Evolutionary conservation across 2,888 invertebrate species (phyloP).

Genomic region (Cordilura impudica): DNA sequence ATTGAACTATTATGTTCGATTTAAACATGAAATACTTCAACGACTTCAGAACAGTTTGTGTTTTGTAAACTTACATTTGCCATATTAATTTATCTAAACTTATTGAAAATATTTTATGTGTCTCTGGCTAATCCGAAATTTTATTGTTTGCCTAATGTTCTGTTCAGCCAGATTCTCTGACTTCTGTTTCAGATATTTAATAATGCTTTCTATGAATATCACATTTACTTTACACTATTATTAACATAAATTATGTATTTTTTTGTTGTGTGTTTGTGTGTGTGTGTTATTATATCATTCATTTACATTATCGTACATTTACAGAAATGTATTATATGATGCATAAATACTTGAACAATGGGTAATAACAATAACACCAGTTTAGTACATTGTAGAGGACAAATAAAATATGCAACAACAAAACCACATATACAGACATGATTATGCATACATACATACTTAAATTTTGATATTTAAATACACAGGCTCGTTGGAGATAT

Average conservation of each 20-base stretch:
- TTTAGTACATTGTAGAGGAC: slow-evolving; percentile 4
- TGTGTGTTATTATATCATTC: slow-evolving; percentile 23
- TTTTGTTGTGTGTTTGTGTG: not conserved
- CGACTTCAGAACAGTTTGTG: too few relatives aligned
- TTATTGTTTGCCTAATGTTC: too few relatives aligned
- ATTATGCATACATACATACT: not conserved
- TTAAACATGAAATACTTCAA: too few relatives aligned
- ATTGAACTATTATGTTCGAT: too few relatives aligned
- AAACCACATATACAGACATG: slow-evolving; percentile 34
- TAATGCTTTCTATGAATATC: slow-evolving; percentile 20
- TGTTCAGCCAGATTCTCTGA: slow-evolving; percentile 29
- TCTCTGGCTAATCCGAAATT: too few relatives aligned
- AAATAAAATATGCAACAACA: slow-evolving; percentile 29
- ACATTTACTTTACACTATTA: slow-evolving; percentile 30
- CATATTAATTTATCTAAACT: too few relatives aligned
- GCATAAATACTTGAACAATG: slow-evolving; percentile 5
- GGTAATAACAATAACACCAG: slow-evolving; percentile 19
- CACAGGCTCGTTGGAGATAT: too few relatives aligned
- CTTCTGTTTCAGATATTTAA: slow-evolving; percentile 1
- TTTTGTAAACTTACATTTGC: too few relatives aligned
- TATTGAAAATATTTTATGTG: too few relatives aligned
- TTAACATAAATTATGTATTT: slow-evolving; percentile 57
- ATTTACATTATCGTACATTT: slow-evolving; percentile 26
- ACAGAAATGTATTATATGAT: not conserved
- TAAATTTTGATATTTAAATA: too few relatives aligned